These are phyloP conservation scores for Herpetotheres cachinnans DNA, from an alignment of 2,113 vertebrate genomes.

Conservation along the genomic window DNA sequence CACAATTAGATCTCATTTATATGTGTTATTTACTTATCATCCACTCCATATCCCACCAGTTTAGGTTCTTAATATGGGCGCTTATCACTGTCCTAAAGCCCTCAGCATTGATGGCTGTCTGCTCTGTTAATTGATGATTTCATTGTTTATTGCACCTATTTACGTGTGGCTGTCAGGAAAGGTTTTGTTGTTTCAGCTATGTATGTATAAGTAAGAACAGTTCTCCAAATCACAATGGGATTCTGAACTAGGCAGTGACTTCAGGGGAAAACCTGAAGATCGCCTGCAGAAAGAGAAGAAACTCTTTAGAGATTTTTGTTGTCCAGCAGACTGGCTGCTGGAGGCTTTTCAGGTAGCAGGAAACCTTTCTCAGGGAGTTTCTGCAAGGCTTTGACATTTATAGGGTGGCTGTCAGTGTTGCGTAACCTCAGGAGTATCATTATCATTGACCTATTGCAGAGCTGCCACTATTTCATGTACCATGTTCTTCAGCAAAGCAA, in stretches of 20 bases:
- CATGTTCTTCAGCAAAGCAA: background rate
- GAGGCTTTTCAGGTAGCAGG: background rate
- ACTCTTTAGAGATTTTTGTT: background rate
- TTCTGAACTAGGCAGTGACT: background rate
- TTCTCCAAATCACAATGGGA: background rate
- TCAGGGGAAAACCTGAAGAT: background rate
- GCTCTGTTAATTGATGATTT: slow-evolving; percentile 23
- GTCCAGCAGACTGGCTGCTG: background rate
- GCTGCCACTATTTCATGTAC: background rate
- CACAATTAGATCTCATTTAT: background rate
- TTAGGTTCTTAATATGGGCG: background rate
- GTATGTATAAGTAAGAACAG: background rate
- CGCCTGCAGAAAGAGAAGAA: background rate
- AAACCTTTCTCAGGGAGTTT: background rate
- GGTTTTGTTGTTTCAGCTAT: background rate
- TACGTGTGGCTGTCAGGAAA: background rate
- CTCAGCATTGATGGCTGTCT: background rate
- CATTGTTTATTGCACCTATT: slow-evolving; percentile 14
- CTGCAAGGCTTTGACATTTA: slow-evolving; percentile 9
- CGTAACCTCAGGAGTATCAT: slow-evolving; percentile 24
- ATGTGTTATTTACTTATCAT: background rate
- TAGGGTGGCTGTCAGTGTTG: background rate
- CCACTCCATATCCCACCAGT: background rate
- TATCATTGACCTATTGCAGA: slow-evolving; percentile 11
- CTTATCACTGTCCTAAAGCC: background rate